Evolutionary conservation across 2,113 vertebrate genomes (phyloP).

Genomic region (Mesembrinibis cayennensis): DNA sequence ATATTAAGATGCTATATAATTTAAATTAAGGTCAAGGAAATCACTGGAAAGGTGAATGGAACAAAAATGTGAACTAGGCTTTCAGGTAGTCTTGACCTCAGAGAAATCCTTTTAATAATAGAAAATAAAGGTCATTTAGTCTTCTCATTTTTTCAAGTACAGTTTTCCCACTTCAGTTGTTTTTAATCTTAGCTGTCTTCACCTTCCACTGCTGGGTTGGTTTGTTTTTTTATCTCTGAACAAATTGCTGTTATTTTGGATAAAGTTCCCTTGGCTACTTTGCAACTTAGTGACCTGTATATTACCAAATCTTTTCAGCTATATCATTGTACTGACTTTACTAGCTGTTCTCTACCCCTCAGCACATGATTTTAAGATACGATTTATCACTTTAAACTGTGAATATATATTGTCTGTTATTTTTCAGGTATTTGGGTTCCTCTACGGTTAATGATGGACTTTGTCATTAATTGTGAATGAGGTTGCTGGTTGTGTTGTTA

Average conservation of each 20-base stretch:
- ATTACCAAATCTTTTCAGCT: background rate
- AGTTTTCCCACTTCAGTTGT: background rate
- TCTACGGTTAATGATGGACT: background rate
- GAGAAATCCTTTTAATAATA: background rate
- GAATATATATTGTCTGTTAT: background rate
- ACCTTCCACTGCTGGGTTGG: background rate
- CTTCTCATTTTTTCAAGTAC: background rate
- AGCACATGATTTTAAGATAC: background rate
- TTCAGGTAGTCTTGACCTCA: background rate
- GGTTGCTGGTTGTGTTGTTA: background rate
- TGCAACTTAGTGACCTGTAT: background rate
- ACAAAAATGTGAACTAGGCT: background rate
- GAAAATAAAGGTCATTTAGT: rapidly evolving
- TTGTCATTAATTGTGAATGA: background rate
- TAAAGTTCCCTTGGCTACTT: background rate
- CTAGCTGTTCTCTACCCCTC: background rate
- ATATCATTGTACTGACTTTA: background rate
- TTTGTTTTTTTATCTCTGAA: background rate
- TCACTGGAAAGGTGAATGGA: background rate
- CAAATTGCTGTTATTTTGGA: background rate
- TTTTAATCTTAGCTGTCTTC: background rate
- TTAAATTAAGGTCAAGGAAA: background rate
- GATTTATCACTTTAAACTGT: background rate
- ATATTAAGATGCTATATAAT: background rate
- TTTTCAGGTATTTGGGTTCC: background rate